Evolutionary conservation across 2,797 vertebrate genomes (phyloP).

Genomic region (Pteronotus mesoamericanus): DNA sequence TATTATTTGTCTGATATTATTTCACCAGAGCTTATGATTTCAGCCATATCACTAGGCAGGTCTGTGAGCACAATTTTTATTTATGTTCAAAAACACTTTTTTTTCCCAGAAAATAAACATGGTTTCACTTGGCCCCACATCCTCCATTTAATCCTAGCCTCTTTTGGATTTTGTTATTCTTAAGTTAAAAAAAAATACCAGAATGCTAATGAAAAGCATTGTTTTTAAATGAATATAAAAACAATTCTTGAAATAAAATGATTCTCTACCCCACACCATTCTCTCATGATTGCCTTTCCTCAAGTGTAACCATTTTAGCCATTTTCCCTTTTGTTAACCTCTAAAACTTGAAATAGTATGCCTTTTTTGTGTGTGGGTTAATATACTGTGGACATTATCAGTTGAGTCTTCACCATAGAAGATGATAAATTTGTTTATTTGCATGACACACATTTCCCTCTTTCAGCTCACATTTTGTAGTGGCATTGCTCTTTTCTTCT

Average conservation of each 20-base stretch:
- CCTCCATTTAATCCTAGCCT: not conserved
- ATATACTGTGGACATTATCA: not conserved
- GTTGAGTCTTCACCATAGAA: not conserved
- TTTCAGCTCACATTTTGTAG: not conserved
- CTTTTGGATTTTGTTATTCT: not conserved
- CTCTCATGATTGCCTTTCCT: not conserved
- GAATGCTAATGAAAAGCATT: not conserved
- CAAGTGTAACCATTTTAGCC: not conserved
- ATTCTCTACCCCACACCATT: not conserved
- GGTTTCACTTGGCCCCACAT: not conserved
- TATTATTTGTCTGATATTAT: not conserved
- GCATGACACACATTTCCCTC: not conserved
- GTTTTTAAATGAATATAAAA: not conserved
- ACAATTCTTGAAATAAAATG: not conserved
- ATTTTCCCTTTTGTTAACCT: not conserved
- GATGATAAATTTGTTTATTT: not conserved
- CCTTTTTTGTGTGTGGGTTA: not conserved
- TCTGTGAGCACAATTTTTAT: not conserved
- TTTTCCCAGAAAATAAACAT: not conserved
- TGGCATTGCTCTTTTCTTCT: not conserved
- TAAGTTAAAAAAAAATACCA: not conserved
- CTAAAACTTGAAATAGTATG: not conserved
- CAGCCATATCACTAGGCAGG: not conserved
- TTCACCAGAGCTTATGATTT: not conserved
- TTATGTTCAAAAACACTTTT: not conserved